A percentile compares a stretch with the other conserved stretches of the same genome.
Conservation (phyloP, 2,113 vertebrate genomes). For the Perognathus longimembris region DNA sequence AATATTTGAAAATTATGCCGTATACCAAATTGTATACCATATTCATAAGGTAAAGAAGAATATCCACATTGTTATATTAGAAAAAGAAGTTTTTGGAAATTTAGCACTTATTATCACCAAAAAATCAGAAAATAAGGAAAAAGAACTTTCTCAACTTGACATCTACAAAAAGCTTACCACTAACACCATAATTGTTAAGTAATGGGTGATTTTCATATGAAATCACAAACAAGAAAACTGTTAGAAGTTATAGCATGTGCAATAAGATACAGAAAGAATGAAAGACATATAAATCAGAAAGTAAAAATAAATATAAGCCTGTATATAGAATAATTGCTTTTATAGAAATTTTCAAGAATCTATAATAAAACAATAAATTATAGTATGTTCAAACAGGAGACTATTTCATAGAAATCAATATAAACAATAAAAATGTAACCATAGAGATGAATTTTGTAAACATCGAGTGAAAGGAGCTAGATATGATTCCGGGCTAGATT, state of each 20-base stretch:
- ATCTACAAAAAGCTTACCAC: neutral
- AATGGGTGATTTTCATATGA: neutral
- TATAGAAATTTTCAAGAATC: neutral
- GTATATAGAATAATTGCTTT: neutral
- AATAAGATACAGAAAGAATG: neutral
- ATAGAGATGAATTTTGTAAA: neutral
- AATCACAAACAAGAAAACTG: neutral
- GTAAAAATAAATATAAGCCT: neutral
- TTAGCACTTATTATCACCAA: neutral
- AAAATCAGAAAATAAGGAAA: neutral
- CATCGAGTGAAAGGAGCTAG: neutral
- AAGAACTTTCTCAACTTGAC: neutral
- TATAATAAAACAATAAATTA: neutral
- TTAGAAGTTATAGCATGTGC: neutral
- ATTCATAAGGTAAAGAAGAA: neutral
- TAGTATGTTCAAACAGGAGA: neutral
- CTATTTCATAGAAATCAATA: neutral
- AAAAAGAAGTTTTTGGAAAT: neutral
- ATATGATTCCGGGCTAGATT: too few species aligned
- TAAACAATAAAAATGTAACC: neutral
- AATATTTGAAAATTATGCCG: neutral
- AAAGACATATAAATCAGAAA: neutral
- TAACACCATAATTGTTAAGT: neutral
- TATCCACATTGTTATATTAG: neutral
- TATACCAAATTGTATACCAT: neutral